Conservation (phyloP, 2,113 vertebrate genomes). For the Copsychus sechellarum region DNA sequence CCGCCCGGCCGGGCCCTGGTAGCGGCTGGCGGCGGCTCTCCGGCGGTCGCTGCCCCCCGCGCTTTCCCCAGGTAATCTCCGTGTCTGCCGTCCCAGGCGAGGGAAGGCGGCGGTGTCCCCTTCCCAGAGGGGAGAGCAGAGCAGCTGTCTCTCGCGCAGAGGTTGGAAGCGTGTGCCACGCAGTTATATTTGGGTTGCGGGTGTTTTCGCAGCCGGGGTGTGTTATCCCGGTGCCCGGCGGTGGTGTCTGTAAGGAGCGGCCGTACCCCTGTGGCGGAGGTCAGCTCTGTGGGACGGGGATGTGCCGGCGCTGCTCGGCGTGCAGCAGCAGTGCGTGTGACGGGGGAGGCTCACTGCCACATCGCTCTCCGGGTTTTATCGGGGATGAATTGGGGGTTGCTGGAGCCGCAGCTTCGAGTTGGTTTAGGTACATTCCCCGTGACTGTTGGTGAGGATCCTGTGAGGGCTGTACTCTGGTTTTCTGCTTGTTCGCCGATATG, state of each 20-base stretch:
- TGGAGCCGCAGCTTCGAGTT: not conserved
- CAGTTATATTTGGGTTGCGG: rapidly evolving
- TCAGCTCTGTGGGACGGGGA: rapidly evolving
- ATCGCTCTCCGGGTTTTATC: rapidly evolving
- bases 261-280: rapidly evolving
- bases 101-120: not conserved
- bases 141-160: rapidly evolving
- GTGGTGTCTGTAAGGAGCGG: not conserved
- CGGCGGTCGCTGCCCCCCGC: not conserved
- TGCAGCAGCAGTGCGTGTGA: rapidly evolving
- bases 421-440: rapidly evolving
- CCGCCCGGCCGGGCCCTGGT: rapidly evolving
- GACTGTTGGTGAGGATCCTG: not conserved
- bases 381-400: not conserved
- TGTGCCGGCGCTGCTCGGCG: rapidly evolving
- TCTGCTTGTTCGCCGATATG: not conserved
- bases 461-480: rapidly evolving
- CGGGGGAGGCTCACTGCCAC: rapidly evolving
- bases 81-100: not conserved
- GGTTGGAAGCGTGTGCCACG: not conserved
- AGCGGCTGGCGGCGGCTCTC: not conserved
- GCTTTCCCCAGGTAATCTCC: not conserved
- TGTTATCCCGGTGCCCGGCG: not conserved
- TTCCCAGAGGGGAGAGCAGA: rapidly evolving
- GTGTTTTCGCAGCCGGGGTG: too few relatives aligned